Conservation (phyloP, 2,888 invertebrate genomes). For the Pachliopta kotzebuea region DNA sequence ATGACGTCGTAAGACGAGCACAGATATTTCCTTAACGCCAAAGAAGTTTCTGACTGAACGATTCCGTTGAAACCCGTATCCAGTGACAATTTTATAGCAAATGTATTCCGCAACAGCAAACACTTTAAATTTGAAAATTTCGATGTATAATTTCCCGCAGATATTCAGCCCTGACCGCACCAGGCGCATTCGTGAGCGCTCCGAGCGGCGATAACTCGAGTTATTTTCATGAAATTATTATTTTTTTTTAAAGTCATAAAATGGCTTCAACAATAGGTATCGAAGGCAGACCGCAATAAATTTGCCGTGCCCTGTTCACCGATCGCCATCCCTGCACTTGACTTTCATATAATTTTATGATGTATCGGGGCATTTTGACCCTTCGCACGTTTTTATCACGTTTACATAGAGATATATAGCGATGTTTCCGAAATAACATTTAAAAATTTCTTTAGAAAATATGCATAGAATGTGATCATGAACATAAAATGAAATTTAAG, state of each 20-base stretch:
- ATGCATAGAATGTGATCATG: slow-evolving; percentile 53
- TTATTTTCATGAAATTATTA: slow-evolving; percentile 60
- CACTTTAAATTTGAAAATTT: slow-evolving; percentile 42
- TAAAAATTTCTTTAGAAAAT: slow-evolving; percentile 58
- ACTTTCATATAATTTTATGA: slow-evolving; percentile 80
- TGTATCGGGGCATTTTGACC: slow-evolving; percentile 76
- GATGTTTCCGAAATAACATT: slow-evolving; percentile 36
- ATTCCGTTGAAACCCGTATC: slow-evolving; percentile 46
- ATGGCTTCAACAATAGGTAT: slow-evolving; percentile 71
- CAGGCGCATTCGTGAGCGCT: slow-evolving; percentile 35
- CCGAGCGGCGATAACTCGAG: slow-evolving; percentile 46
- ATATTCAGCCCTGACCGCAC: slow-evolving; percentile 37
- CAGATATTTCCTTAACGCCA: slow-evolving; percentile 58
- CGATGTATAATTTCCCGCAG: slow-evolving; percentile 32
- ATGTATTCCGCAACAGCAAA: slow-evolving; percentile 40
- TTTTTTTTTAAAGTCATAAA: slow-evolving; percentile 60
- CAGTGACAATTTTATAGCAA: slow-evolving; percentile 48
- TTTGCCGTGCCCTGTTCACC: slow-evolving; percentile 66
- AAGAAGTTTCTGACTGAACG: slow-evolving; percentile 65
- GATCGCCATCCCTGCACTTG: slow-evolving; percentile 75
- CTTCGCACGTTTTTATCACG: slow-evolving; percentile 74
- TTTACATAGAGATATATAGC: slow-evolving; percentile 43
- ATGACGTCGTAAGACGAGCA: slow-evolving; percentile 58
- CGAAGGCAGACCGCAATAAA: slow-evolving; percentile 77
- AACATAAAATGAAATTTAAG: slow-evolving; percentile 49